These are phyloP conservation scores for Indicator maculatus DNA, from an alignment of 2,113 vertebrate genomes.

Conservation along the genomic window DNA sequence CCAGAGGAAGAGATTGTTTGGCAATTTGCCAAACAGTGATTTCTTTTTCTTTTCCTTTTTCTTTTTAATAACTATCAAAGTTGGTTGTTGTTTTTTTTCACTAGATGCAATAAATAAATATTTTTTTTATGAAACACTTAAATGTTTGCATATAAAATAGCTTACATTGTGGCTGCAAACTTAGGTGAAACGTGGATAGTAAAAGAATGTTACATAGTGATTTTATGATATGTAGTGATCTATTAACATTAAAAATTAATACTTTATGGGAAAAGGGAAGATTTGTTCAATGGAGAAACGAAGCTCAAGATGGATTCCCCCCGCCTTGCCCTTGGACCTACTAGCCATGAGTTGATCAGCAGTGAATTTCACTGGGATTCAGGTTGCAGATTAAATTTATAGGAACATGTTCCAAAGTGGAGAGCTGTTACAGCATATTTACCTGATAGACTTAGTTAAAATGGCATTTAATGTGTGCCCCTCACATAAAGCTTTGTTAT, in stretches of 20 bases:
- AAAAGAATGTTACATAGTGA: slow-evolving; percentile 42
- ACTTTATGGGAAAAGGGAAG: slow-evolving; percentile 15
- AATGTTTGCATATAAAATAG: slow-evolving; percentile 39
- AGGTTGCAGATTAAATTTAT: slow-evolving; percentile 28
- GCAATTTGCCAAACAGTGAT: slow-evolving; percentile 3
- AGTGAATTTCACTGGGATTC: slow-evolving; percentile 10
- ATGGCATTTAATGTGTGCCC: neutral
- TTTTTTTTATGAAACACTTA: slow-evolving; percentile 46
- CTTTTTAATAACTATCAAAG: neutral
- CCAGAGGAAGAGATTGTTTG: slow-evolving; percentile 25
- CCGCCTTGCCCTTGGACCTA: neutral
- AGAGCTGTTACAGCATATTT: slow-evolving; percentile 57
- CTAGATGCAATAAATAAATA: slow-evolving; percentile 49
- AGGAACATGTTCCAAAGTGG: neutral
- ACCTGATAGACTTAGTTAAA: slow-evolving; percentile 35
- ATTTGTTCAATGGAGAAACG: neutral
- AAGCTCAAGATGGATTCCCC: neutral
- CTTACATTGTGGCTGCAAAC: neutral
- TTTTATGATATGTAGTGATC: slow-evolving; percentile 48
- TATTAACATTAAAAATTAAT: slow-evolving; percentile 27
- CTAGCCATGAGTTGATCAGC: slow-evolving; percentile 1
- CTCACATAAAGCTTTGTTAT: slow-evolving; percentile 1
- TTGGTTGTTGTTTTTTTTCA: slow-evolving; percentile 1
- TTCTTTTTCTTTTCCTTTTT: neutral
- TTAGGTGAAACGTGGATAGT: slow-evolving; percentile 26